Evolutionary conservation across 2,797 vertebrate species (phyloP).

Genomic region (Helicolenus hilgendorfi): DNA sequence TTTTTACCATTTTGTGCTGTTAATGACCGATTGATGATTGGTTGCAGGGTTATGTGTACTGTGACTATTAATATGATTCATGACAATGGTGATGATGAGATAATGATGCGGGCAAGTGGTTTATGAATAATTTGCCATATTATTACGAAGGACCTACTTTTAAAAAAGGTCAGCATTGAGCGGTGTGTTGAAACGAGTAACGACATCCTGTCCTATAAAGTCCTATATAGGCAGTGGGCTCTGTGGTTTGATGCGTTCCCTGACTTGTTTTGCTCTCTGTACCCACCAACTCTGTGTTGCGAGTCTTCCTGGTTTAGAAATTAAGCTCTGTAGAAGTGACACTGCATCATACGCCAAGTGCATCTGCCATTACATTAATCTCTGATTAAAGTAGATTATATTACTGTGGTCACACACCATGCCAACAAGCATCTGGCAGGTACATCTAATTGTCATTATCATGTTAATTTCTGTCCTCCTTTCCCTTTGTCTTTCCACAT

Average conservation of each 20-base stretch:
- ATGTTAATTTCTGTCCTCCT: background rate
- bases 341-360: background rate
- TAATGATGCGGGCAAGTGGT: background rate
- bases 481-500: background rate
- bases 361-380: conserved; percentile 2
- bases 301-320: background rate
- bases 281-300: background rate
- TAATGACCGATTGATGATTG: background rate
- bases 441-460: conserved; percentile 1
- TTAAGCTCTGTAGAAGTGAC: background rate
- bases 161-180: background rate
- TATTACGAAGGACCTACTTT: background rate
- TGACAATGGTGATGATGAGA: background rate
- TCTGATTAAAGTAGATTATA: conserved; percentile 6
- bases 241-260: background rate
- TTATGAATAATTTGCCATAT: background rate
- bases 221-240: background rate
- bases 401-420: conserved; percentile 10
- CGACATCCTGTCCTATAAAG: background rate
- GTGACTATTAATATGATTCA: background rate
- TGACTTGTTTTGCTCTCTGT: background rate
- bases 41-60: background rate
- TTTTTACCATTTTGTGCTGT: background rate
- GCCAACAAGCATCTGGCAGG: conserved; percentile 13
- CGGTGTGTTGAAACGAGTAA: background rate